These are phyloP conservation scores for Priapulus caudatus DNA, from an alignment of 2,888 invertebrate species.

Conservation along the genomic window DNA sequence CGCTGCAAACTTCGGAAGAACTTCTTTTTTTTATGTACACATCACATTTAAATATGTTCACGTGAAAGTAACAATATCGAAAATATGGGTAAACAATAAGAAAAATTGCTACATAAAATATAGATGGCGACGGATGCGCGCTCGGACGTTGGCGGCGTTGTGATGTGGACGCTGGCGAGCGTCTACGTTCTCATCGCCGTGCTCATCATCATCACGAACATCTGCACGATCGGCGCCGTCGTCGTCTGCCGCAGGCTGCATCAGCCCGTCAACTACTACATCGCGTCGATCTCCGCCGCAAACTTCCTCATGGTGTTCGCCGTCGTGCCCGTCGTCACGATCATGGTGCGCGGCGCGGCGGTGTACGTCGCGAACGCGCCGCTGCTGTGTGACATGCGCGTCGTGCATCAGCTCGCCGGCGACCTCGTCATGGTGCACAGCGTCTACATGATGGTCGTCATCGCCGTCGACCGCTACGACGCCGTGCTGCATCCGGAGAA, in stretches of 20 bases:
- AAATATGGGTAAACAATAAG: no score
- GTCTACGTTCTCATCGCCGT: not conserved
- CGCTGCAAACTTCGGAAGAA: no score
- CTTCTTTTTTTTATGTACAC: no score
- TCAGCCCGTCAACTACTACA: conserved; percentile 1
- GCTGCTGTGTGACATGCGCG: not conserved
- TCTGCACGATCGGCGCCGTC: not conserved
- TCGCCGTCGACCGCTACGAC: not conserved
- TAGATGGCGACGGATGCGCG: no score
- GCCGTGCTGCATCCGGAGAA: not conserved
- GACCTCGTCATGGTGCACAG: not conserved
- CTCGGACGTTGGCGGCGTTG: no score
- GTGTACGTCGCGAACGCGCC: not conserved
- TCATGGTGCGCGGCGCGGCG: not conserved
- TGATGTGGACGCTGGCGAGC: not conserved
- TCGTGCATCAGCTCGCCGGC: not conserved
- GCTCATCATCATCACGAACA: not conserved
- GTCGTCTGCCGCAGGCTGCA: not conserved
- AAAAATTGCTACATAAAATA: no score
- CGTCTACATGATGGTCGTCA: not conserved
- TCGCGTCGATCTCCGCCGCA: not conserved
- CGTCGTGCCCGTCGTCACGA: not conserved
- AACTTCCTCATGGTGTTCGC: not conserved
- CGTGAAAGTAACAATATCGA: no score
- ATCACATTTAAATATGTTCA: no score